phyloP scores from a whole-genome alignment of 1,140 invertebrate genomes.

The Sitobion miscanthi region DNA sequence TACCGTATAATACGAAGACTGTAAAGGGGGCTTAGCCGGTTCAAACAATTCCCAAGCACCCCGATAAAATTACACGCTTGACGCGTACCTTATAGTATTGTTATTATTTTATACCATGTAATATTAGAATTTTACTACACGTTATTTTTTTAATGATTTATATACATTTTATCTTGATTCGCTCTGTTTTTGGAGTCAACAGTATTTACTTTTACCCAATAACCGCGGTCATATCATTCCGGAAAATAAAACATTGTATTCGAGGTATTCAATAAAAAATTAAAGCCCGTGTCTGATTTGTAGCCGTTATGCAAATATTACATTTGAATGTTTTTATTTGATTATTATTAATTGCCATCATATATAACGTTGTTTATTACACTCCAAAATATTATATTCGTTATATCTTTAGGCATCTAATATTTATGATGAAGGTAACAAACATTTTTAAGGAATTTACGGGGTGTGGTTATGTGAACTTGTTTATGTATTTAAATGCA shows the following conservation, averaged over 20 bases:
- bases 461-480: neutral
- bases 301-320: neutral
- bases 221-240: neutral
- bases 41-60: neutral
- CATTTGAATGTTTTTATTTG: neutral
- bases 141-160: neutral
- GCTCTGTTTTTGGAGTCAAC: neutral
- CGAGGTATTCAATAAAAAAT: neutral
- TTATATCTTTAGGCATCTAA: neutral
- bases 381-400: no score
- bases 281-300: neutral
- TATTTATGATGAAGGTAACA: neutral
- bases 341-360: neutral
- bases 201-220: neutral
- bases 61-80: neutral
- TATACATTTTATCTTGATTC: neutral
- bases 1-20: neutral
- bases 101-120: neutral
- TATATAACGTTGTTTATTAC: no score
- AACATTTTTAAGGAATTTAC: neutral
- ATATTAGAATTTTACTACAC: neutral
- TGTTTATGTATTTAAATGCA: neutral
- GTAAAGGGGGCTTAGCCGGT: neutral
- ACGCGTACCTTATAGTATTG: neutral
- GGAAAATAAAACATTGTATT: conserved; percentile 11